These are phyloP conservation scores for Lochmaea crataegi DNA, from an alignment of 2,888 invertebrate species.

Conservation along the genomic window DNA sequence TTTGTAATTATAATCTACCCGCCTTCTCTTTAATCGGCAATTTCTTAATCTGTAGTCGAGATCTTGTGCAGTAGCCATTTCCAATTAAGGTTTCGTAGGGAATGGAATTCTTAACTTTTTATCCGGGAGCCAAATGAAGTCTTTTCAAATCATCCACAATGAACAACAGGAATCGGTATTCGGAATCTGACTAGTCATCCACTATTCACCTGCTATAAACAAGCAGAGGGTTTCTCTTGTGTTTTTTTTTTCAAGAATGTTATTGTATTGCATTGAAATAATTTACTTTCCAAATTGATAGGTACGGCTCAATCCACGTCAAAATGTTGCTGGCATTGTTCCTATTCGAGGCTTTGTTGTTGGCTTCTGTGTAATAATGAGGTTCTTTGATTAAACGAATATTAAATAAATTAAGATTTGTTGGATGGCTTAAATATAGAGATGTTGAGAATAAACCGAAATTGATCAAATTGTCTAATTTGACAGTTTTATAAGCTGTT, in stretches of 20 bases:
- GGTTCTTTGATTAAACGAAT: constrained; percentile 48
- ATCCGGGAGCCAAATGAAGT: constrained; percentile 63
- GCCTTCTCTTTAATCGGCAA: not conserved
- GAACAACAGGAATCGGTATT: constrained; percentile 42
- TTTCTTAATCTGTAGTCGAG: constrained; percentile 25
- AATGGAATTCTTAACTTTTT: constrained; percentile 62
- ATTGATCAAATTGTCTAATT: not conserved
- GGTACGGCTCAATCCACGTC: constrained; percentile 58
- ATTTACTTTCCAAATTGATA: constrained; percentile 60
- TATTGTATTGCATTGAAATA: constrained; percentile 55
- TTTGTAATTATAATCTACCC: not conserved
- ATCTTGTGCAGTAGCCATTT: constrained; percentile 57
- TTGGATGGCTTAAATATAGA: constrained; percentile 11
- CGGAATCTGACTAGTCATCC: constrained; percentile 58
- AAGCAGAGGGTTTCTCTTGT: constrained; percentile 49
- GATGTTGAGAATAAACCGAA: not conserved
- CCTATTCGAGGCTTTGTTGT: constrained; percentile 47
- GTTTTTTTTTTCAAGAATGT: constrained; percentile 53
- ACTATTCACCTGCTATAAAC: constrained; percentile 61
- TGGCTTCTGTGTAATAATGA: constrained; percentile 50
- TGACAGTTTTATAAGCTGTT: not conserved
- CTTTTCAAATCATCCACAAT: constrained; percentile 59
- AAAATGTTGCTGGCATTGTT: constrained; percentile 55
- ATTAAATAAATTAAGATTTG: constrained; percentile 51
- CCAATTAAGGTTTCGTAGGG: constrained; percentile 59